Evolutionary conservation across 1,140 invertebrate species (phyloP).

Genomic region (Drusus annulatus): DNA sequence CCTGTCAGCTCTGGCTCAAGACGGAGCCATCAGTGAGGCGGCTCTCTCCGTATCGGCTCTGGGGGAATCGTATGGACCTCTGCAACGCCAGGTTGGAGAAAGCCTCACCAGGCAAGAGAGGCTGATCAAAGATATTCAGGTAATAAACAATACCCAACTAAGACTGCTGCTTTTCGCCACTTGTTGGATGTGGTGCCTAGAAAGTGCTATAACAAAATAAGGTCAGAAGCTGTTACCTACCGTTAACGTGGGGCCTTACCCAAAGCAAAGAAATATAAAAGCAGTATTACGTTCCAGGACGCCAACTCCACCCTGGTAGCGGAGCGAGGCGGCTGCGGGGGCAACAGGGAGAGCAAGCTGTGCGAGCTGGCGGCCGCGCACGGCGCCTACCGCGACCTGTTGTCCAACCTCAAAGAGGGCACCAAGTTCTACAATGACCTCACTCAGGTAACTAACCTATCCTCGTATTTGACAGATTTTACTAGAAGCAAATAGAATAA

Average conservation of each 20-base stretch:
- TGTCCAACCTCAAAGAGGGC: conserved; percentile 93
- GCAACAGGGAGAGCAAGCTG: conserved; percentile 84
- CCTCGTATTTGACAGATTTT: neutral
- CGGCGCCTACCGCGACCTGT: conserved; percentile 93
- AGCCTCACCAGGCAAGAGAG: conserved; percentile 85
- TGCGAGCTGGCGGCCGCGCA: conserved; percentile 90
- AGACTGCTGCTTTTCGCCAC: too few relatives aligned
- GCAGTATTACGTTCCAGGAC: too few relatives aligned
- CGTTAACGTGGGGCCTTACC: too few relatives aligned
- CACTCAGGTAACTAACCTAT: conserved; percentile 75
- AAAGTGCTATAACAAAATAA: too few relatives aligned
- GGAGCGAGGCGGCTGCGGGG: conserved; percentile 78
- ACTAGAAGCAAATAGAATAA: too few relatives aligned
- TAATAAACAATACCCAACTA: conserved; percentile 58
- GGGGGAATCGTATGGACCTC: conserved; percentile 83
- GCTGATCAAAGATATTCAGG: conserved; percentile 85
- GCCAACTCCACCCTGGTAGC: conserved; percentile 83
- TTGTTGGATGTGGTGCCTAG: too few relatives aligned
- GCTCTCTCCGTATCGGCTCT: conserved; percentile 84
- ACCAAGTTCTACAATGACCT: conserved; percentile 99
- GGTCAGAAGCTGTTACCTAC: too few relatives aligned
- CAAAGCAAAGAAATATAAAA: too few relatives aligned
- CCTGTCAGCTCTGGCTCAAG: conserved; percentile 83
- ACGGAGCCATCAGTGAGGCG: conserved; percentile 91
- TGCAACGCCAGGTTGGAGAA: conserved; percentile 86